Evolutionary conservation across 2,113 vertebrate species (phyloP).

Genomic region (Tichodroma muraria): DNA sequence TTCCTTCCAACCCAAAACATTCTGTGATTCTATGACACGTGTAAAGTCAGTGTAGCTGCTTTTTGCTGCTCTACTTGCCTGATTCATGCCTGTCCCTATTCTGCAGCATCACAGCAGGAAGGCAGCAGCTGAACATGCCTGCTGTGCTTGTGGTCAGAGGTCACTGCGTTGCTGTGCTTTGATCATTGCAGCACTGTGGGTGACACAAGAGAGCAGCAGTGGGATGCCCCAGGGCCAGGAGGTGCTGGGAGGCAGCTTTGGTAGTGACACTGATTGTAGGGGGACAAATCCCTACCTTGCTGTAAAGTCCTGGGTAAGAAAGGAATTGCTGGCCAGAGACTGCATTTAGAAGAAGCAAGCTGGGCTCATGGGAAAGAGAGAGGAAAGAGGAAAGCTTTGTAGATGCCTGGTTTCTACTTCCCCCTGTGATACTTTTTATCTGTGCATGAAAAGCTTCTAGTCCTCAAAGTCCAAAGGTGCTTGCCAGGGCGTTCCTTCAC

Average conservation of each 20-base stretch:
- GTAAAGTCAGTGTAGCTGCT: background rate
- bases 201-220: background rate
- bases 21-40: background rate
- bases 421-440: background rate
- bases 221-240: background rate
- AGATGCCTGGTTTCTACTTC: background rate
- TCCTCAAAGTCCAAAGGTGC: background rate
- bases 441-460: background rate
- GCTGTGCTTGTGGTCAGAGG: background rate
- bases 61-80: background rate
- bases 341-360: background rate
- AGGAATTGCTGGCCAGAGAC: background rate
- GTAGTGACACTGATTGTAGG: background rate
- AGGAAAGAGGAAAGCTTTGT: background rate
- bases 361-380: background rate
- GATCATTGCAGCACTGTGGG: background rate
- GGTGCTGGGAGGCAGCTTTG: background rate
- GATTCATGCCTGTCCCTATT: accelerated
- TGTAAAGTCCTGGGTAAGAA: background rate
- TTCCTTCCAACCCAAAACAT: background rate
- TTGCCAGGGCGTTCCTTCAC: background rate
- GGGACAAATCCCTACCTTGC: background rate
- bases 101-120: background rate
- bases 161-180: background rate
- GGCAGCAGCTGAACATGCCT: background rate